phyloP scores from a whole-genome alignment of 2,888 invertebrate species.

The Melinopterus prodromus region DNA sequence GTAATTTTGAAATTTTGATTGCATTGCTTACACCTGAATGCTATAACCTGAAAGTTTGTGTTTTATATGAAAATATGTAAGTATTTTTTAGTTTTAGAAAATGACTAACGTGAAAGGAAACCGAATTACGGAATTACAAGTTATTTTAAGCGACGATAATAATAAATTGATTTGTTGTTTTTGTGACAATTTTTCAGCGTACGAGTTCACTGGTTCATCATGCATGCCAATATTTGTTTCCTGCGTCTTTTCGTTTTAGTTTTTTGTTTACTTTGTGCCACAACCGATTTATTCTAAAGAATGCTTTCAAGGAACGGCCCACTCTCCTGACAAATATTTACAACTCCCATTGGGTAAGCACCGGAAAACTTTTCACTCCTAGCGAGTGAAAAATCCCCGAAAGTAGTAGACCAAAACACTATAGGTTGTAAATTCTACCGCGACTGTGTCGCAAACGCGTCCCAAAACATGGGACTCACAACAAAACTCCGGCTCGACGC shows the following conservation, averaged over 20 bases:
- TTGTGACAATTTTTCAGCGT: too few species aligned
- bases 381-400: background rate
- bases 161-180: too few species aligned
- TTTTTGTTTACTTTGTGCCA: background rate
- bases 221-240: background rate
- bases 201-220: too few species aligned
- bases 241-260: background rate
- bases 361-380: background rate
- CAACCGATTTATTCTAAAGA: background rate
- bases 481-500: background rate
- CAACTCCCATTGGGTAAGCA: background rate
- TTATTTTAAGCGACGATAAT: too few species aligned
- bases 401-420: background rate
- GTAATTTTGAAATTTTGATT: too few species aligned
- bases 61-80: too few species aligned
- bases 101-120: too few species aligned
- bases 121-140: too few species aligned
- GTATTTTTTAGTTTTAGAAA: too few species aligned
- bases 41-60: too few species aligned
- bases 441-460: background rate
- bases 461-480: background rate
- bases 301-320: background rate
- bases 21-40: too few species aligned
- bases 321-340: background rate
- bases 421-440: background rate